phyloP scores from a whole-genome alignment of 2,888 invertebrate species.

The Drosophila anomalipes region DNA sequence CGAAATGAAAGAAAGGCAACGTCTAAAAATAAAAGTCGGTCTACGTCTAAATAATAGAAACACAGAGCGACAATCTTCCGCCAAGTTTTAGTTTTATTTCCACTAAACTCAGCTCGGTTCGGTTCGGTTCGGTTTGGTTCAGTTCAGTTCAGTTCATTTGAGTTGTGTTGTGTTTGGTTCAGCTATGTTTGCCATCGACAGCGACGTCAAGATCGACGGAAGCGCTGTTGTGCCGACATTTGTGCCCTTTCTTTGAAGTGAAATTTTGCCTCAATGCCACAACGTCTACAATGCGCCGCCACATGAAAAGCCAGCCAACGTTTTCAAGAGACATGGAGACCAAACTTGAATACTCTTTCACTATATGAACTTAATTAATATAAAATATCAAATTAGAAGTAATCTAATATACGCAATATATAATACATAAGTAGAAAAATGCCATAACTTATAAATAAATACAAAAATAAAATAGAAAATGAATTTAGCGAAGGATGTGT shows the following conservation, averaged over 20 bases:
- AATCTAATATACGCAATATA: fast-evolving
- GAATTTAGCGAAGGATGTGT: not conserved
- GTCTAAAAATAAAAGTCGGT: conserved; percentile 46
- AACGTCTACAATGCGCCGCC: conserved; percentile 55
- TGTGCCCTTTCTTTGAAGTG: conserved; percentile 72
- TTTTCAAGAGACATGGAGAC: conserved; percentile 4
- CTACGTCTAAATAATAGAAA: conserved; percentile 36
- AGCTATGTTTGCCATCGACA: conserved; percentile 9
- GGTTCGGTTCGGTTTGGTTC: conserved; percentile 15
- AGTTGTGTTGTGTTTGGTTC: conserved; percentile 15
- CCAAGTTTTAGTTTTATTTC: conserved; percentile 33
- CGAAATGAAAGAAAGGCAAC: conserved; percentile 55
- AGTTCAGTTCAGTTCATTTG: conserved; percentile 16
- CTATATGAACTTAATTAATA: not conserved
- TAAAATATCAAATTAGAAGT: not conserved
- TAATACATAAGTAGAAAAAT: not conserved
- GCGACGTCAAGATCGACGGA: conserved; percentile 25
- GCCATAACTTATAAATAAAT: not conserved
- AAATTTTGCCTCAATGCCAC: conserved; percentile 71
- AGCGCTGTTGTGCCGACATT: conserved; percentile 41
- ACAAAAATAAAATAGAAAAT: not conserved
- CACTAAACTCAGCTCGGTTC: conserved; percentile 18
- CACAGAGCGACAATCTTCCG: conserved; percentile 27
- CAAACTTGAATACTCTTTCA: conserved; percentile 10
- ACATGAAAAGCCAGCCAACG: conserved; percentile 26